phyloP scores from a whole-genome alignment of 2,888 invertebrate genomes.

The Plebejus anna region DNA sequence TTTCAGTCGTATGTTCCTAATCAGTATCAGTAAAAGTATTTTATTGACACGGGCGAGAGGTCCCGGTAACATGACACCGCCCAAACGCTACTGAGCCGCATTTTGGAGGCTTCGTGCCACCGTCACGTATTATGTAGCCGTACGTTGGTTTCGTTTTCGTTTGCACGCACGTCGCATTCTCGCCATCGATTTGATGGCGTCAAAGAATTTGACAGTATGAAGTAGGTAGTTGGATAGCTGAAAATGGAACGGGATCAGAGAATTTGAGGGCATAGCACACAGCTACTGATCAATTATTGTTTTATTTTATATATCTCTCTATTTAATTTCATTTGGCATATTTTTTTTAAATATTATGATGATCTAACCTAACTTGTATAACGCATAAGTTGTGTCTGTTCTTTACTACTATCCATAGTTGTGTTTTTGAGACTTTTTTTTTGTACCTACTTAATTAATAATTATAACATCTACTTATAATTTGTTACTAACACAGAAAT shows the following conservation, averaged over 20 bases:
- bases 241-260: background rate
- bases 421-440: no score
- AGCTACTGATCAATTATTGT: no score
- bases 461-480: background rate
- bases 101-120: constrained; percentile 62
- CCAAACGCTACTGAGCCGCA: constrained; percentile 73
- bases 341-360: no score
- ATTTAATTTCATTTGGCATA: no score
- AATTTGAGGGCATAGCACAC: no score
- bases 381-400: no score
- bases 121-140: constrained; percentile 54
- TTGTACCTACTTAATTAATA: no score
- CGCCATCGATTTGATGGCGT: background rate
- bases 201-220: background rate
- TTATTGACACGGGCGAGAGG: constrained; percentile 28
- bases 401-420: no score
- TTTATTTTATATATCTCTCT: no score
- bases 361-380: no score
- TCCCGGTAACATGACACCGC: constrained; percentile 64
- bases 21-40: constrained; percentile 17
- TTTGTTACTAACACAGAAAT: background rate
- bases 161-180: constrained; percentile 53
- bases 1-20: background rate
- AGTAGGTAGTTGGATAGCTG: background rate
- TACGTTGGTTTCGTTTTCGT: constrained; percentile 63